phyloP scores from a whole-genome alignment of 2,797 vertebrate species.

The Neosilurus mollespiculum region DNA sequence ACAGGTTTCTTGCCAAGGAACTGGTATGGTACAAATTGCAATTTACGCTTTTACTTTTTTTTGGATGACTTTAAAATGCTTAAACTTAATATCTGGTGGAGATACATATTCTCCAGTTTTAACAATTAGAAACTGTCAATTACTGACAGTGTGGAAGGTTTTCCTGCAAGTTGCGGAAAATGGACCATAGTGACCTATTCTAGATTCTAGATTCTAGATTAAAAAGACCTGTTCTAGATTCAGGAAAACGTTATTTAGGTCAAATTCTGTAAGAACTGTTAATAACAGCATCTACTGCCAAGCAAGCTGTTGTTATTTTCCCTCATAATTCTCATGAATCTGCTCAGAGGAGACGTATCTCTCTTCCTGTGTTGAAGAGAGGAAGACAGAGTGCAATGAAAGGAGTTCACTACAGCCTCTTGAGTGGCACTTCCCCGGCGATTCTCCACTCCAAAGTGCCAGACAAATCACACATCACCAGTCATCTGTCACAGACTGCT shows the following conservation, averaged over 20 bases:
- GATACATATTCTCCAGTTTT: background rate
- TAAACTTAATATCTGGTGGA: background rate
- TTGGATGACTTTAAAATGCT: background rate
- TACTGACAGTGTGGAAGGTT: background rate
- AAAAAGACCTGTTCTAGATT: background rate
- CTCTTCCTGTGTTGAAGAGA: constrained; percentile 29
- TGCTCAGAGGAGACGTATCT: constrained; percentile 16
- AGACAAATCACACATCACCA: constrained; percentile 53
- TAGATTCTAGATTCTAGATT: too few species aligned
- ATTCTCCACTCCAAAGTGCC: constrained; percentile 35
- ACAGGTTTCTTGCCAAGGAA: background rate
- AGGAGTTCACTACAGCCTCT: constrained; percentile 33
- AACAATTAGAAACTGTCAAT: background rate
- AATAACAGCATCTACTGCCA: constrained; percentile 46
- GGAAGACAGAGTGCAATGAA: constrained; percentile 23
- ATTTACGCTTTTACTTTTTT: background rate
- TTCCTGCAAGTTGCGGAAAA: background rate
- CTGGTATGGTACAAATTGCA: background rate
- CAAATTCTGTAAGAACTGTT: constrained; percentile 13
- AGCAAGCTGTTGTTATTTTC: constrained; percentile 31
- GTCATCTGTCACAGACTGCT: constrained; percentile 52
- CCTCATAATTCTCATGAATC: constrained; percentile 23
- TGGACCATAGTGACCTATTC: too few species aligned
- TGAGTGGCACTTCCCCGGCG: constrained; percentile 42
- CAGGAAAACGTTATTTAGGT: constrained; percentile 6